These are phyloP conservation scores for Crocidura indochinensis DNA, from an alignment of 2,797 vertebrate genomes.

Conservation along the genomic window DNA sequence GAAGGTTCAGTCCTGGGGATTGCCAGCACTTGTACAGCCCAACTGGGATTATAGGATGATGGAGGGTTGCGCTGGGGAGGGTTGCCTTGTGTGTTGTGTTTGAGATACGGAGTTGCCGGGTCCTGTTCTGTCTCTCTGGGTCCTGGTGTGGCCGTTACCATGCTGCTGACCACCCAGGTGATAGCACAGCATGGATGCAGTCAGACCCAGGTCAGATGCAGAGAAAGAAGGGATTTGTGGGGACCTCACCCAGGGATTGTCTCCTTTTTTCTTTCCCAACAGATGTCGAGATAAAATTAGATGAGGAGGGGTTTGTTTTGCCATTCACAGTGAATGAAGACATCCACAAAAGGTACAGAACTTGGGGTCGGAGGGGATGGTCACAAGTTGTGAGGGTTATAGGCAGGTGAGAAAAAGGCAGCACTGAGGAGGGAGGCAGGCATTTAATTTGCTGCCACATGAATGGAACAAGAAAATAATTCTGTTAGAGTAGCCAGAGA, in stretches of 20 bases:
- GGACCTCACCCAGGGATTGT: conserved; percentile 53
- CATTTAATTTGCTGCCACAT: no score
- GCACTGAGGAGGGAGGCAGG: no score
- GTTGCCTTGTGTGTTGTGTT: background rate
- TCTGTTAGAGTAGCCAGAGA: no score
- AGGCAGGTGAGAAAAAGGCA: no score
- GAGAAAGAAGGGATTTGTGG: conserved; percentile 24
- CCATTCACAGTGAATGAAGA: conserved; percentile 91
- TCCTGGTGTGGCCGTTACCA: conserved; percentile 49
- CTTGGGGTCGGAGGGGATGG: no score
- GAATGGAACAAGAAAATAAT: no score
- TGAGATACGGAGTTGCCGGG: no score
- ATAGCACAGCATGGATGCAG: background rate
- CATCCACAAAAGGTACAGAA: conserved; percentile 92
- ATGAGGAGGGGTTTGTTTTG: conserved; percentile 95
- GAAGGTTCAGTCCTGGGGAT: no score
- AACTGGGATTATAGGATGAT: no score
- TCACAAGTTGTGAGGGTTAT: no score
- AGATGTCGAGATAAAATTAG: conserved; percentile 98
- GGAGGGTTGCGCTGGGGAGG: no score
- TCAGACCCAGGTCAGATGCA: background rate
- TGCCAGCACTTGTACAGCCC: no score
- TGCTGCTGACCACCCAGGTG: conserved; percentile 33
- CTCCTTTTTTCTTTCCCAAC: conserved; percentile 84
- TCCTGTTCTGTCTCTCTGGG: background rate